Evolutionary conservation across 2,113 vertebrate genomes (phyloP), one percentile per base, ranked within the genome.

Genomic region (Nesoenas mayeri): DNA sequence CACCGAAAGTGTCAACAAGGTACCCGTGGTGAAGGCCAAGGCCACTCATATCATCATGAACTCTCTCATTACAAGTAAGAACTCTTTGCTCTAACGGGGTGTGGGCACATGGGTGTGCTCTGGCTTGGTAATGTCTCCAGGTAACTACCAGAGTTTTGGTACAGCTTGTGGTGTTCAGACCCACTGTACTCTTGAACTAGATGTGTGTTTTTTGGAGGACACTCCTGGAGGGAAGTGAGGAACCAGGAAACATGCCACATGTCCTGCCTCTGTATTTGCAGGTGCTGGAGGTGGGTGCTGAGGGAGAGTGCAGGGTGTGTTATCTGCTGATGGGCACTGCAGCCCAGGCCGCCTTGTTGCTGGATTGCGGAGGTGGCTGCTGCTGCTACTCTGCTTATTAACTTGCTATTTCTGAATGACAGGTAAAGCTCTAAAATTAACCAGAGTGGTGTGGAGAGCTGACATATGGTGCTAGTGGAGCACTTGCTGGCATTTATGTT

Each of bases 11-110:
- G 47, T 92, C 88, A 96, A 97, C 83, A 98, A 98, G 96, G 97
- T 95, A 54, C 98, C 99, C 4, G 98, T 99, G 94, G 98, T 99
- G 97, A 99, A 99, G 98, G 98, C 99, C 74, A 99, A 99, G 97
- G 99, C 99, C 82, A 99, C 99, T 24, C 98, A 98, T 15, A 56
- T 98, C 97, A 98, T 99, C 97, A 99, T 99, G 99, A 99, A 79
- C 96, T 98, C 99, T 64, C 98, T 99, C 50, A 98, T 99, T 97
- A 99, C 98, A 97, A 99, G 99, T 99, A 99, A 99, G 99, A 95
- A 11, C 62, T 86, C 78, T 79, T 64, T 2, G 11, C 32, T 81
- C 34, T 88, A 17, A 8, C 7, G 20, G 36, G 18, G 2, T 9
- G 7, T 56, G 66, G 64, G 24, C 26, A 20, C 5, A 3, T 1